Percentiles rank a stretch among this genome's conserved stretches.
Conservation (phyloP, 2,888 invertebrate genomes). For the Tenthredo mesomela region DNA sequence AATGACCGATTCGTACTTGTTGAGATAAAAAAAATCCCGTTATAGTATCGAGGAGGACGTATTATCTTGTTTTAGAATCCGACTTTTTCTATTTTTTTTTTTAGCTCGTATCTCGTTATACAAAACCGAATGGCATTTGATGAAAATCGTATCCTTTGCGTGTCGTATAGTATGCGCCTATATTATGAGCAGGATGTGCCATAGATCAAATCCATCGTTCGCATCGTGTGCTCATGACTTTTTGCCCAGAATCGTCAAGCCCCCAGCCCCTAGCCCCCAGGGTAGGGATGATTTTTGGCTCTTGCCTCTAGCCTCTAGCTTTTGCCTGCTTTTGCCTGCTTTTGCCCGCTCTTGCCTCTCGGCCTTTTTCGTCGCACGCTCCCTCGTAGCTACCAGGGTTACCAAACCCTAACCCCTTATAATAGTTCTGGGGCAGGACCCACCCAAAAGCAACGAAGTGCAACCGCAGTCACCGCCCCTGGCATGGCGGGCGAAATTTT, state of each 20-base stretch:
- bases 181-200: too few relatives aligned
- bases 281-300: background rate
- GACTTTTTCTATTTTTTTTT: background rate
- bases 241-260: slow-evolving; percentile 3
- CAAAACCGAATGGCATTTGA: background rate
- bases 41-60: too few relatives aligned
- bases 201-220: background rate
- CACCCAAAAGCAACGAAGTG: slow-evolving; percentile 64
- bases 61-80: background rate
- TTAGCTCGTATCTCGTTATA: background rate
- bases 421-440: slow-evolving; percentile 71
- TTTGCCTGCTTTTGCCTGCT: background rate
- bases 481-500: slow-evolving; percentile 76
- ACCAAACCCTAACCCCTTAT: slow-evolving; percentile 60
- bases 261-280: slow-evolving; percentile 47
- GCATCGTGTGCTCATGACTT: slow-evolving; percentile 24
- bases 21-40: background rate
- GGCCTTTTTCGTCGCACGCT: slow-evolving; percentile 66
- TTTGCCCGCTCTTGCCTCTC: background rate
- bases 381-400: slow-evolving; percentile 58
- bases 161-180: background rate
- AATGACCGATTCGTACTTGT: background rate
- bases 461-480: slow-evolving; percentile 75
- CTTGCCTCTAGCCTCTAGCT: slow-evolving; percentile 54
- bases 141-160: background rate